Percentiles rank a stretch among this genome's conserved stretches.
phyloP scores from a whole-genome alignment of 53 echinoderm and acorn worm species.

The Glandiceps talaboti region DNA sequence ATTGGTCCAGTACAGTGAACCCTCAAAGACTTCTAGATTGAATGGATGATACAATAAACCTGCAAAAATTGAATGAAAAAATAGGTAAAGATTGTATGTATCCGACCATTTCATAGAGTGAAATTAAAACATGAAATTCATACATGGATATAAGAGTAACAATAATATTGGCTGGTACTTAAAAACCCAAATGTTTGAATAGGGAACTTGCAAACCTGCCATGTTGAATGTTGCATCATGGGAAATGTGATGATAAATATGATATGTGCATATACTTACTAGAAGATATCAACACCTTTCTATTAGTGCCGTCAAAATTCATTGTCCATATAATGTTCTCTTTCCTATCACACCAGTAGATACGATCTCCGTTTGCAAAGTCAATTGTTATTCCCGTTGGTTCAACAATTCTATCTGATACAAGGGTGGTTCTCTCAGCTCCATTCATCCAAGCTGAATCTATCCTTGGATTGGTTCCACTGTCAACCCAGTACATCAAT shows the following conservation, averaged over 20 bases:
- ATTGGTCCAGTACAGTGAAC: constrained; percentile 65
- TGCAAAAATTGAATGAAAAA: too few relatives aligned
- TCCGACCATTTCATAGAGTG: too few relatives aligned
- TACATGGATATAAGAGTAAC: too few relatives aligned
- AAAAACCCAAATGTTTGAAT: too few relatives aligned
- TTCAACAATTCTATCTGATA: constrained; percentile 24
- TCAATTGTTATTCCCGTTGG: constrained; percentile 82
- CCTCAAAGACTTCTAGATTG: constrained; percentile 72
- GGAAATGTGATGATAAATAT: too few relatives aligned
- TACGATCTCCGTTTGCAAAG: constrained; percentile 40
- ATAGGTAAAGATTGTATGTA: too few relatives aligned
- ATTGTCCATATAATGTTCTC: constrained; percentile 52
- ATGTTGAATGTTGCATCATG: too few relatives aligned
- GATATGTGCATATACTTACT: too few relatives aligned
- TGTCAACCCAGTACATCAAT: constrained; percentile 73
- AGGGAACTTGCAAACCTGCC: too few relatives aligned
- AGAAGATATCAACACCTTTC: constrained; percentile 3
- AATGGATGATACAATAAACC: constrained; percentile 33
- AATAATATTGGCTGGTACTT: too few relatives aligned
- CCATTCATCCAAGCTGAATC: constrained; percentile 95
- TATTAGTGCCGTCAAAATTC: constrained; percentile 62
- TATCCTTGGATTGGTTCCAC: constrained; percentile 44
- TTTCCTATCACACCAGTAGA: constrained; percentile 66
- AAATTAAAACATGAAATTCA: too few relatives aligned
- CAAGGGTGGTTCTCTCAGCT: constrained; percentile 29